Evolutionary conservation across 2,797 vertebrate genomes (phyloP).

Genomic region (Sebastes oblongus): DNA sequence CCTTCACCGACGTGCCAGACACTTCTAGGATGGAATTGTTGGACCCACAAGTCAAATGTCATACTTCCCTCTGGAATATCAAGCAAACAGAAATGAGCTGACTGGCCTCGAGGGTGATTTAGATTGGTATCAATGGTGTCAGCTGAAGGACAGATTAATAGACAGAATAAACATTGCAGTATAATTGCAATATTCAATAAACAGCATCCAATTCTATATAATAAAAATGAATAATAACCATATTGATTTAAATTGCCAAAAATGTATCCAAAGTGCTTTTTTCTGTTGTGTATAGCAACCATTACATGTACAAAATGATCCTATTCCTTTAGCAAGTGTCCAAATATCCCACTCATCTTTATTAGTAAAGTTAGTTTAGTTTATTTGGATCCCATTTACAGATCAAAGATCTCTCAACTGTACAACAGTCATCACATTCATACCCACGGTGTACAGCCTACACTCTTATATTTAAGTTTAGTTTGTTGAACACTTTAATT

Average conservation of each 20-base stretch:
- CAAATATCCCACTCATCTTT: neutral
- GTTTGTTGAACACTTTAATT: neutral
- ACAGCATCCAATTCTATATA: no score
- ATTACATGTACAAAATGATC: neutral
- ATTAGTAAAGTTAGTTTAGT: neutral
- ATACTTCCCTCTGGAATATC: neutral
- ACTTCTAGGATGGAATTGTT: neutral
- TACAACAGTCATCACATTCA: neutral
- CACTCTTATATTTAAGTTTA: neutral
- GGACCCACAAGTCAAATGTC: neutral
- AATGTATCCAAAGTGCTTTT: neutral
- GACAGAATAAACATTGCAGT: accelerated
- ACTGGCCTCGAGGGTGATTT: neutral
- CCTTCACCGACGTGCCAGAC: accelerated
- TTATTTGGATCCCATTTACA: neutral
- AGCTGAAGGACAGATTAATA: neutral
- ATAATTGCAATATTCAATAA: no score
- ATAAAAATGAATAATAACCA: accelerated
- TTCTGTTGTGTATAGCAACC: neutral
- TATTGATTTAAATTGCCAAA: accelerated
- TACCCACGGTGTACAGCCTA: neutral
- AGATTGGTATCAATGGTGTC: neutral
- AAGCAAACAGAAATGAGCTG: neutral
- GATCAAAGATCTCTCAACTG: neutral
- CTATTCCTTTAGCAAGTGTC: neutral